Evolutionary conservation across 2,888 invertebrate species (phyloP), one percentile per base, ranked within the genome.

Genomic region (Tiliacea aurago): DNA sequence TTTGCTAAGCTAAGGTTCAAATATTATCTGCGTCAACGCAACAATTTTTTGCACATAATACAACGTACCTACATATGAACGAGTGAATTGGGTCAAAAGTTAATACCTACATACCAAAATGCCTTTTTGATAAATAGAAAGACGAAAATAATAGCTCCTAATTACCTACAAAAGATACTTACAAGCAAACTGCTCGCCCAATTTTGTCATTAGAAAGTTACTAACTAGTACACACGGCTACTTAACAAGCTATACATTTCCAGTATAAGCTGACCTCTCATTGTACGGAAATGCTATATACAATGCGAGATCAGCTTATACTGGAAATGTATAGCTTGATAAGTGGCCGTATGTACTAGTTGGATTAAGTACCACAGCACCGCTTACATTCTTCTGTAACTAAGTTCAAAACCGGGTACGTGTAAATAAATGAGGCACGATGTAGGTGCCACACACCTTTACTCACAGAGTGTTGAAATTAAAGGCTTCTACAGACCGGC

Each of bases 161-260:
- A 65, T 80, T 62, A 53, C 18, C 37, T 43, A 51, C 20, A 72
- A 66, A 62, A 28, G 28, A 28, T 28, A 65, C n/a, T 51, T 58
- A 58, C 62, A 62, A 51, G 55, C 13, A 23, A 51, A 58, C 61
- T 53, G 71, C 59, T 71, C 72, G 62, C 45, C 56, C 63, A 71
- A 78, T 74, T 81, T 68, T 66, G 71, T 33, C 56, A 70, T 83
- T 85, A 83, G 83, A 80, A 84, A 85, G 85, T 77, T 71, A 62
- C 55, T 18, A 59, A 62, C 55, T 18, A 59, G 58, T 56, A 37
- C 37, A 37, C 37, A 37, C 37, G 6, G 37, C 37, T 37, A 37
- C 37, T 4, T 37, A 37, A 6, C 37, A 37, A 37, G 37, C 37
- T 37, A 37, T 4, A 37, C 0, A 6, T 37, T 37, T 37, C 37